Percentiles rank a stretch among this genome's conserved stretches.
Evolutionary conservation across 2,797 vertebrate species (phyloP).

Genomic region (Glossophaga mutica): DNA sequence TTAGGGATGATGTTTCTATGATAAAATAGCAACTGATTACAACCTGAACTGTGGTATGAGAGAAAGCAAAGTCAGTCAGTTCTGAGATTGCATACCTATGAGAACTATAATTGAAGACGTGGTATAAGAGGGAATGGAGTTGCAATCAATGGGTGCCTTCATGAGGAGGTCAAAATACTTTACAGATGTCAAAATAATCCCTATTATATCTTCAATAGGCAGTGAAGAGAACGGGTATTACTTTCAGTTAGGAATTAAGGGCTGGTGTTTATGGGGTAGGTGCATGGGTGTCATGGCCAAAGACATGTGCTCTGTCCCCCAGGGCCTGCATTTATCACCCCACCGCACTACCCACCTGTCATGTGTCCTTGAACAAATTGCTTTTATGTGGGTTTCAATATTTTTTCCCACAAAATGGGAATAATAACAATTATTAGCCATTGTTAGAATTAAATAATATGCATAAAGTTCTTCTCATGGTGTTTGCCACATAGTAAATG

Average conservation of each 20-base stretch:
- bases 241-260: conserved; percentile 34
- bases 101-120: conserved; percentile 31
- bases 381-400: neutral
- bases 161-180: conserved; percentile 41
- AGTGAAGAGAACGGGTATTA: conserved; percentile 12
- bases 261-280: neutral
- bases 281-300: neutral
- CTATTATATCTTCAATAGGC: conserved; percentile 37
- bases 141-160: conserved; percentile 47
- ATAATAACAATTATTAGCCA: neutral
- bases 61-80: conserved; percentile 56
- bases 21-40: conserved; percentile 65
- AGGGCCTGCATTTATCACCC: neutral
- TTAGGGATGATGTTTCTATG: conserved; percentile 48
- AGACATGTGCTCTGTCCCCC: neutral
- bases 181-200: conserved; percentile 37
- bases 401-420: neutral
- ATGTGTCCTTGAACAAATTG: neutral
- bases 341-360: neutral
- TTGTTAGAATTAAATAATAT: neutral
- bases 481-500: neutral
- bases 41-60: conserved; percentile 42
- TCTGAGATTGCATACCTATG: conserved; percentile 39
- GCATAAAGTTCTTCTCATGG: neutral
- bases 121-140: conserved; percentile 2